Evolutionary conservation across 2,113 vertebrate species (phyloP), one percentile per base, ranked within the genome.

Genomic region (Percina caprodes): DNA sequence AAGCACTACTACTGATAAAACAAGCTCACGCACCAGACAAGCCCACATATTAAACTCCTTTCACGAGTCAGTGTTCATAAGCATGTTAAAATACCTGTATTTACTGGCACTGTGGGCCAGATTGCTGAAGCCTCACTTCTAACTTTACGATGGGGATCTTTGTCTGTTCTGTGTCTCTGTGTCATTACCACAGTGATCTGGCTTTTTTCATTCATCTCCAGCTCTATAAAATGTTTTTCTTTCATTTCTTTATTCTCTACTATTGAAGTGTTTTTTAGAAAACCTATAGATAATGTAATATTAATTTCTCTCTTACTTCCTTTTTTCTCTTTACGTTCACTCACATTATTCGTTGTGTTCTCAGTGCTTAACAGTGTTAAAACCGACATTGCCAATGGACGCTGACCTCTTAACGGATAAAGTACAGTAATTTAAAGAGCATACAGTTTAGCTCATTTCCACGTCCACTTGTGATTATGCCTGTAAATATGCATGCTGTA

Each of bases 111-210:
- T 42, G 35, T 70, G 76, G 68, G 81, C 75, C 61, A 88, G 66
- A 82, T 52, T 65, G 42, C 81, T 74, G 85, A 91, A 82, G 74
- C 67, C 79, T 89, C 58, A 39, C 80, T 88, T 77, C 78, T 75
- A 83, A 69, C 74, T 92, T 93, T 93, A 94, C 72, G 68, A 90
- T 88, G 75, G 61, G 74, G 85, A 87, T 83, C 84, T 79, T 86
- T 83, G 82, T 91, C 92, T 93, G 93, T 80, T 92, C 89, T 92
- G 80, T 92, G 91, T 92, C 91, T 87, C 58, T 84, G 81, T 93
- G 93, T 94, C 93, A 93, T 93, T 94, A 92, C 87, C 79, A 86
- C 82, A 83, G 84, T 82, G 82, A 90, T 89, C 91, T 92, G 91
- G 89, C 82, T 90, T 84, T 2, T 90, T 90, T 92, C 3, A 88